Evolutionary conservation across 64 coral and sea anemone genomes (phyloP), one percentile per base, ranked within the genome.

Genomic region (Catalaphyllia jardinei): DNA sequence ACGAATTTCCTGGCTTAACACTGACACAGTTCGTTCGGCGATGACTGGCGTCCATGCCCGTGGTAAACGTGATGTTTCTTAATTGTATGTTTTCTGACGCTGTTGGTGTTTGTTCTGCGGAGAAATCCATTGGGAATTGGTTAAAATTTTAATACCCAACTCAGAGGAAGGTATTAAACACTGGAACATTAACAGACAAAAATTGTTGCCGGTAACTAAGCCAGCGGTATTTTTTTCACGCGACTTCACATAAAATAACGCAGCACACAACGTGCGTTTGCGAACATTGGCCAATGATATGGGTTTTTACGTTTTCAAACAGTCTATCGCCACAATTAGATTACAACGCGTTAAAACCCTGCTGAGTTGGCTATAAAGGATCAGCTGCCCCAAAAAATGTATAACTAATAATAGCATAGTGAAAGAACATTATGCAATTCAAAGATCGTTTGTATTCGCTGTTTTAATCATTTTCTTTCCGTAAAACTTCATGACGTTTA

Each of bases 71-170:
- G 81, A 85, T 85, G 38, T 85, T 71, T 24, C 81, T 46, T 85
- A 85, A 85, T 51, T 85, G 62, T 85, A 85, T 85, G 19, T 85
- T 85, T 38, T 71, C 62, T 71, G 31, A 71, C 60, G 64, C 81
- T 28, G 81, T 10, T 28, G 10, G 33, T 46, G 81, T 71, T 51
- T 71, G 62, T 50, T 71, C 81, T 85, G 63, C 35, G 63, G 81
- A 52, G 38, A 85, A 85, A 85, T 85, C 81, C 81, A 85, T 85
- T 71, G 62, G 61, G 60, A 85, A 85, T 63, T 24, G 22, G 81
- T 85, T 85, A 85, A 33, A 85, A 50, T 71, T 6, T 85, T 71
- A 71, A 79, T 50, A 24, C 18, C 31, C 20, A 3, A 20, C 74
- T 28, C 20, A 69, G 35, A 85, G 35, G 20, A 71, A 14, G 62